Percentiles rank a stretch among this genome's conserved stretches.
Evolutionary conservation across 2,797 vertebrate species (phyloP).

Genomic region (Moxostoma hubbsi): DNA sequence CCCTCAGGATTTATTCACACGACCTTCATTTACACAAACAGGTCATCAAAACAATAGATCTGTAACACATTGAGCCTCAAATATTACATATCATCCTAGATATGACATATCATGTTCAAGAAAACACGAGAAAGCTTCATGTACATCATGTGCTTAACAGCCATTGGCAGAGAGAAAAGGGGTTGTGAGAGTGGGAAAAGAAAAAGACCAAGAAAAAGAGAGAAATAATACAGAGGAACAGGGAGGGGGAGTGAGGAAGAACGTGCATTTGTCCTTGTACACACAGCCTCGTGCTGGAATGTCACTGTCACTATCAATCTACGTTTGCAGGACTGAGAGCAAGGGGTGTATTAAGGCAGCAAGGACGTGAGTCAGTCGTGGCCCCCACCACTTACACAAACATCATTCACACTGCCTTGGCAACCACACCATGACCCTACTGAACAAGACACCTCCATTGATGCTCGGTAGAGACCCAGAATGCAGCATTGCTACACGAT

Average conservation of each 20-base stretch:
- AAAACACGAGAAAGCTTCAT: conserved; percentile 27
- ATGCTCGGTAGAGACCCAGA: background rate
- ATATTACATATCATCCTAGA: conserved; percentile 6
- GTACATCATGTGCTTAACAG: conserved; percentile 31
- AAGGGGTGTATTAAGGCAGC: background rate
- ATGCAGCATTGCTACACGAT: conserved; percentile 10
- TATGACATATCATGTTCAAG: conserved; percentile 1
- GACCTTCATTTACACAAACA: conserved; percentile 2
- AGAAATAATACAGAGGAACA: conserved; percentile 1
- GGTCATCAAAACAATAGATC: conserved; percentile 11
- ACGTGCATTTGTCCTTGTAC: conserved; percentile 34
- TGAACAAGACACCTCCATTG: conserved; percentile 9
- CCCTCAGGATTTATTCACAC: background rate
- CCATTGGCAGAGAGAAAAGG: conserved; percentile 4
- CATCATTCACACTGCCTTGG: conserved; percentile 30
- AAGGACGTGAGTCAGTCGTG: conserved; percentile 22
- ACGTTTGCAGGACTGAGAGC: conserved; percentile 28
- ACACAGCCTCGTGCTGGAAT: conserved; percentile 30
- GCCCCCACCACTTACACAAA: conserved; percentile 22
- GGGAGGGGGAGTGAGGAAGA: conserved; percentile 18
- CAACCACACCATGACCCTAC: conserved; percentile 17
- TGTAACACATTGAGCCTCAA: background rate
- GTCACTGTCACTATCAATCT: conserved; percentile 54
- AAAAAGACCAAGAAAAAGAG: background rate
- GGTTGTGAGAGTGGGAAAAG: background rate